A percentile compares a stretch with the other conserved stretches of the same genome.
Evolutionary conservation across 2,797 vertebrate species (phyloP).

Genomic region (Lutjanus campechanus): DNA sequence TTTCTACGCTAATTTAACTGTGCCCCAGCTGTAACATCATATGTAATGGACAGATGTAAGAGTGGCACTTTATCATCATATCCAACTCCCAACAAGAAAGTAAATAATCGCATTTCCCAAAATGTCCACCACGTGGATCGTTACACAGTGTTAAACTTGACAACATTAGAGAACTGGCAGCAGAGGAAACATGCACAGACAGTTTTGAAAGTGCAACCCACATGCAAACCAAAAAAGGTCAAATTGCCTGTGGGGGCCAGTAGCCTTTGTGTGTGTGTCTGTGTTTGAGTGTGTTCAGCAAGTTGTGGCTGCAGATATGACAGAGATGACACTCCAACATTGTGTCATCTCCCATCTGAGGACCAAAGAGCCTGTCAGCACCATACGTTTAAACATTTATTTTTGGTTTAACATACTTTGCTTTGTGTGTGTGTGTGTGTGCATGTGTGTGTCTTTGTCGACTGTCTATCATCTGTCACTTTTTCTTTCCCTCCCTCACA

Average conservation of each 20-base stretch:
- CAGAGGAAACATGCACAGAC: slow-evolving; percentile 1
- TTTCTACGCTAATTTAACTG: not conserved
- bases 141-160: not conserved
- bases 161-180: slow-evolving; percentile 5
- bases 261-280: not conserved
- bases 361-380: not conserved
- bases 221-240: slow-evolving; percentile 23
- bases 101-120: not conserved
- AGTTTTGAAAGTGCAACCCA: slow-evolving; percentile 19
- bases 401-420: not conserved
- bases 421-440: not conserved
- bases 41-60: not conserved
- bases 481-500: slow-evolving; percentile 26
- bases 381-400: not conserved
- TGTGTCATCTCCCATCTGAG: not conserved
- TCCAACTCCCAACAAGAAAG: not conserved
- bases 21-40: not conserved
- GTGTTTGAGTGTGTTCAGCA: not conserved
- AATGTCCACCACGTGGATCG: not conserved
- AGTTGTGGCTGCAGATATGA: slow-evolving; percentile 5
- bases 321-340: not conserved
- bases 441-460: slow-evolving; percentile 10
- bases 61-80: not conserved
- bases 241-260: not conserved
- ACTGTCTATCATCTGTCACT: slow-evolving; percentile 41